These are phyloP conservation scores for Osedax frankpressi DNA, from an alignment of 2,888 invertebrate genomes.

Conservation along the genomic window DNA sequence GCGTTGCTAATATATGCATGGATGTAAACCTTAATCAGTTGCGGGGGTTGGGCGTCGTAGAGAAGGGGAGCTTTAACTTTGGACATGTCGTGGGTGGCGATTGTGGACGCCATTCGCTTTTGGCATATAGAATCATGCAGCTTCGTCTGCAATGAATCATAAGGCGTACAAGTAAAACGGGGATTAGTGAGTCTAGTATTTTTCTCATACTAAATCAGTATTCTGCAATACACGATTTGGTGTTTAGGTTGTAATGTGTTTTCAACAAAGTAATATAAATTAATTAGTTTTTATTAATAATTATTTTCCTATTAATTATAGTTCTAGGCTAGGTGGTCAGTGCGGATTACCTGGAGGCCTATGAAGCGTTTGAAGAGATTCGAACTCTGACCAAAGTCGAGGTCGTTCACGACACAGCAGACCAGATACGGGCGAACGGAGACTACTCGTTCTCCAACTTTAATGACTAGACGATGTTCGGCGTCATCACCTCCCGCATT, in stretches of 20 bases:
- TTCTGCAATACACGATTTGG: no score
- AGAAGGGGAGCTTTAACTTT: slow-evolving; percentile 53
- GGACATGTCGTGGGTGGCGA: slow-evolving; percentile 68
- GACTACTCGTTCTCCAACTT: slow-evolving; percentile 47
- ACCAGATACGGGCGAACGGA: slow-evolving; percentile 59
- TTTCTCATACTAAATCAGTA: no score
- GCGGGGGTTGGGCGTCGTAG: slow-evolving; percentile 60
- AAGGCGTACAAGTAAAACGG: no score
- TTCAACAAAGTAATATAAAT: not conserved
- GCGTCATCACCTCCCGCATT: slow-evolving; percentile 28
- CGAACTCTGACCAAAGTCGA: slow-evolving; percentile 53
- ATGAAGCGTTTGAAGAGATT: slow-evolving; percentile 62
- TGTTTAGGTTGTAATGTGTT: not conserved
- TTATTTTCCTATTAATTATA: no score
- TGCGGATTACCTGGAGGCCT: slow-evolving; percentile 52
- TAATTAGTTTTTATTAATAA: no score
- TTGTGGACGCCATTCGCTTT: slow-evolving; percentile 63
- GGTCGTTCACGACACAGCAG: slow-evolving; percentile 58
- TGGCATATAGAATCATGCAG: slow-evolving; percentile 57
- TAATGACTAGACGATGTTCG: slow-evolving; percentile 30
- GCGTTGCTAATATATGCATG: no score
- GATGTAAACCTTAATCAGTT: not conserved
- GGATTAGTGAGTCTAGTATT: no score
- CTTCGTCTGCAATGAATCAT: slow-evolving; percentile 52
- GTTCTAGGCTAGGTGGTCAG: not conserved